Conservation (phyloP, 2,797 vertebrate genomes). For the Amblyopsis hoosieri region DNA sequence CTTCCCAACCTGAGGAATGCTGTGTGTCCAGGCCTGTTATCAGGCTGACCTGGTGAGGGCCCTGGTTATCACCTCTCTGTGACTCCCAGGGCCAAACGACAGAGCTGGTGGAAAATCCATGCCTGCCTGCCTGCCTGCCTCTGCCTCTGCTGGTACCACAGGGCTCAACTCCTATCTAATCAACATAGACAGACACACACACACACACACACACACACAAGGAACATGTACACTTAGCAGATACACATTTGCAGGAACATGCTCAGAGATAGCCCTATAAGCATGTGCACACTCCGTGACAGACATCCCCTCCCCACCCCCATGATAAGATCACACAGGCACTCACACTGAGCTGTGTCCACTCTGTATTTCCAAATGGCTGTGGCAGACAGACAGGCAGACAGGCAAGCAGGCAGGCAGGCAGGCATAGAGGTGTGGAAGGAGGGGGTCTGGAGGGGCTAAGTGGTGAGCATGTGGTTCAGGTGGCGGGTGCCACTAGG, state of each 20-base stretch:
- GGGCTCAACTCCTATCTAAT: constrained; percentile 78
- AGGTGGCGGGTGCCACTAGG: constrained; percentile 35
- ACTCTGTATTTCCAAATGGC: constrained; percentile 38
- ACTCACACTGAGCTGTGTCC: constrained; percentile 35
- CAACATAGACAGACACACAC: constrained; percentile 55
- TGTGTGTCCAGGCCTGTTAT: constrained; percentile 66
- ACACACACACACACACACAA: constrained; percentile 28
- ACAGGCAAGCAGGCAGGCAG: constrained; percentile 19
- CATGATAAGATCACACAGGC: constrained; percentile 46
- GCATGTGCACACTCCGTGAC: constrained; percentile 44
- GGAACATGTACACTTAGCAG: neutral
- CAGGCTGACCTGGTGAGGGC: constrained; percentile 70
- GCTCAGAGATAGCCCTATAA: constrained; percentile 53
- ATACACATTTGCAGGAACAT: constrained; percentile 25
- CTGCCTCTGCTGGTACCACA: constrained; percentile 47
- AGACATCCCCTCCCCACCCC: constrained; percentile 32
- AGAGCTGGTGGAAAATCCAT: constrained; percentile 66
- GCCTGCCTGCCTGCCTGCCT: constrained; percentile 13
- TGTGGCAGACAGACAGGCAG: constrained; percentile 30
- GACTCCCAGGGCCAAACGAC: constrained; percentile 65
- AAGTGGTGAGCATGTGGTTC: constrained; percentile 52
- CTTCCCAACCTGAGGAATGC: constrained; percentile 63
- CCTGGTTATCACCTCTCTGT: constrained; percentile 73
- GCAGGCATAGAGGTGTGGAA: constrained; percentile 30
- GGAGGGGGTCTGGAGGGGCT: constrained; percentile 36